phyloP scores from a whole-genome alignment of 2,888 invertebrate genomes.

The Drosophila nigricruria region DNA sequence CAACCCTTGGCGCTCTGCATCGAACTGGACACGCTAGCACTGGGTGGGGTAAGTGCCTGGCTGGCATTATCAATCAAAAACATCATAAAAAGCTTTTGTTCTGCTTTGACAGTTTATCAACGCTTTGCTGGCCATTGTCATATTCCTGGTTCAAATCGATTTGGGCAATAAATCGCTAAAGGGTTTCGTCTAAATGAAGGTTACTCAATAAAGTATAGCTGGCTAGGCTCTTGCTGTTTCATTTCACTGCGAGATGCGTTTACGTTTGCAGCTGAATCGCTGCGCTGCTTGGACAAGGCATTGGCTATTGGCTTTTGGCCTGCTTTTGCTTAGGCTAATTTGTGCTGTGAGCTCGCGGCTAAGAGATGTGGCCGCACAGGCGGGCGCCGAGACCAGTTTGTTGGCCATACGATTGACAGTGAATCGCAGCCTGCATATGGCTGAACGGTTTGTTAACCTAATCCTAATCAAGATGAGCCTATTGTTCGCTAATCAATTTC shows the following conservation, averaged over 20 bases:
- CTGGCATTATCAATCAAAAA: background rate
- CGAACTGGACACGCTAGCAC: conserved; percentile 75
- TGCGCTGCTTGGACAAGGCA: background rate
- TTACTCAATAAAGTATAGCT: background rate
- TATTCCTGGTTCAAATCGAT: conserved; percentile 83
- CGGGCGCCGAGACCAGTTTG: conserved; percentile 76
- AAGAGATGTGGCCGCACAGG: conserved; percentile 55
- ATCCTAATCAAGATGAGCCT: background rate
- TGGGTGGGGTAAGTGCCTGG: conserved; percentile 74
- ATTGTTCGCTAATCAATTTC: background rate
- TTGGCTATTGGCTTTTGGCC: background rate
- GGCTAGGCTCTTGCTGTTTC: conserved; percentile 9
- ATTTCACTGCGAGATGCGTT: conserved; percentile 14
- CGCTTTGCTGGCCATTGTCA: conserved; percentile 75
- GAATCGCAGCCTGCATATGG: conserved; percentile 66
- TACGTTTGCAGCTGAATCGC: conserved; percentile 11
- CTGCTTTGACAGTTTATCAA: conserved; percentile 66
- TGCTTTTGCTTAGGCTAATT: background rate
- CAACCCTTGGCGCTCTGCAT: conserved; percentile 65
- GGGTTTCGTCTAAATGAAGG: conserved; percentile 31
- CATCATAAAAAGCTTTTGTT: conserved; percentile 25
- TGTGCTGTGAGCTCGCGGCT: conserved; percentile 18
- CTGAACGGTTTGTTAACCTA: conserved; percentile 66
- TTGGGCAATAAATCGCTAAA: conserved; percentile 71
- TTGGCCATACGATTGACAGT: conserved; percentile 74